phyloP scores from a whole-genome alignment of 2,888 invertebrate genomes.

The Ectropis crepuscularia region DNA sequence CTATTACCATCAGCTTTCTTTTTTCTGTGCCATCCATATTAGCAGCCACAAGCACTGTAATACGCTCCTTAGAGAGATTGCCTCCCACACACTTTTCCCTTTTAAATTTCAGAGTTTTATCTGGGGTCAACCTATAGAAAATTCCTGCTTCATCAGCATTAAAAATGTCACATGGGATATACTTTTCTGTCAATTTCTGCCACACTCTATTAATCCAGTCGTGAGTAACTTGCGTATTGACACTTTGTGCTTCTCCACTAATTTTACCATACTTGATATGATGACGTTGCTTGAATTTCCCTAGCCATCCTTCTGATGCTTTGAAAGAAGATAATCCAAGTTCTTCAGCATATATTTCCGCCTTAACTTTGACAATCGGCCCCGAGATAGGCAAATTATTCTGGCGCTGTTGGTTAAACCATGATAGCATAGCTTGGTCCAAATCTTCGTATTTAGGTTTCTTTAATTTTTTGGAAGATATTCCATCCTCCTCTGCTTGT shows the following conservation, averaged over 20 bases:
- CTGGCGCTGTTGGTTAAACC: neutral
- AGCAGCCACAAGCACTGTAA: neutral
- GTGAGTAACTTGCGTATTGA: neutral
- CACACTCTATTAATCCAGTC: neutral
- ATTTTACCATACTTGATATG: neutral
- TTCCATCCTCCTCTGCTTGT: neutral
- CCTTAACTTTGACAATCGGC: neutral
- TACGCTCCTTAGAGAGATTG: neutral
- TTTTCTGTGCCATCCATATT: neutral
- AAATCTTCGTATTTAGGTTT: slow-evolving; percentile 2
- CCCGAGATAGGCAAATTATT: neutral
- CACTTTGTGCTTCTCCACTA: neutral
- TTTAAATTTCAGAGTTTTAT: neutral
- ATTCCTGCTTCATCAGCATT: neutral
- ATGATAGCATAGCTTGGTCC: neutral
- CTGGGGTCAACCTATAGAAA: neutral
- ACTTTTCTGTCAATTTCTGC: neutral
- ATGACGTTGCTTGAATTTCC: slow-evolving; percentile 1
- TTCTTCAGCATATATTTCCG: neutral
- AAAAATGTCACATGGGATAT: neutral
- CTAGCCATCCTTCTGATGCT: slow-evolving; percentile 4
- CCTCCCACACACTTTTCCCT: neutral
- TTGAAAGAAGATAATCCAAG: neutral
- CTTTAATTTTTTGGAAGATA: neutral
- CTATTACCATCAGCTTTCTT: no score